phyloP scores from a whole-genome alignment of 2,888 invertebrate genomes.

The Parasteatoda lunata region DNA sequence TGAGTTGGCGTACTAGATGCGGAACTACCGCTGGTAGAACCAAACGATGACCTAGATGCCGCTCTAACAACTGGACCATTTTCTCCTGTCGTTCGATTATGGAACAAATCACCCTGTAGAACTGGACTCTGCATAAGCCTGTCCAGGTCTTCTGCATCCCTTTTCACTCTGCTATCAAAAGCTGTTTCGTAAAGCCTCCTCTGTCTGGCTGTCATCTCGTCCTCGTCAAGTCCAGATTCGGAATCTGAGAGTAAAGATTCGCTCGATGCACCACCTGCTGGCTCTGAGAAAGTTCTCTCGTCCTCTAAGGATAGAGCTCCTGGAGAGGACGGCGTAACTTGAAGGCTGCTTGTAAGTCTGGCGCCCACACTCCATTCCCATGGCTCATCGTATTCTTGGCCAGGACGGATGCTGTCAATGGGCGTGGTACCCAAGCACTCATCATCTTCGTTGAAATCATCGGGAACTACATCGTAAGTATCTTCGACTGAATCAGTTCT shows the following conservation, averaged over 20 bases:
- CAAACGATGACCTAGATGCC: slow-evolving; percentile 58
- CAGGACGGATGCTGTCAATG: slow-evolving; percentile 62
- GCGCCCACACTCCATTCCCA: slow-evolving; percentile 70
- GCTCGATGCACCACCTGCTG: slow-evolving; percentile 44
- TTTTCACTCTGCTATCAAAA: slow-evolving; percentile 88
- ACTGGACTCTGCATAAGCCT: slow-evolving; percentile 83
- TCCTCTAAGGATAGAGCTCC: slow-evolving; percentile 52
- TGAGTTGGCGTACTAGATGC: slow-evolving; percentile 62
- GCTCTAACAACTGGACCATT: slow-evolving; percentile 30
- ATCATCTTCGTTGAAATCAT: slow-evolving; percentile 16
- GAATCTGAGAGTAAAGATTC: slow-evolving; percentile 52
- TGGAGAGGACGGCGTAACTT: slow-evolving; percentile 51
- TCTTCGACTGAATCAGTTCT: slow-evolving; percentile 7
- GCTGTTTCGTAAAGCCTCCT: slow-evolving; percentile 91
- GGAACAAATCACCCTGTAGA: slow-evolving; percentile 74
- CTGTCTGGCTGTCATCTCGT: slow-evolving; percentile 73
- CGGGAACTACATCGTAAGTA: slow-evolving; percentile 46
- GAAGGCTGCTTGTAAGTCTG: slow-evolving; percentile 57
- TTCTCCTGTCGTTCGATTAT: slow-evolving; percentile 10
- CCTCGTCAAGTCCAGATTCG: slow-evolving; percentile 39
- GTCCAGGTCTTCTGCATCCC: slow-evolving; percentile 84
- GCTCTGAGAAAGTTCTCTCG: slow-evolving; percentile 31
- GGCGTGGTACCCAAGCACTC: slow-evolving; percentile 10
- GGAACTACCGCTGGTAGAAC: slow-evolving; percentile 63
- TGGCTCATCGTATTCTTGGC: slow-evolving; percentile 70